Conservation (phyloP, 2,888 invertebrate genomes). For the Amblyjoppa proteus region DNA sequence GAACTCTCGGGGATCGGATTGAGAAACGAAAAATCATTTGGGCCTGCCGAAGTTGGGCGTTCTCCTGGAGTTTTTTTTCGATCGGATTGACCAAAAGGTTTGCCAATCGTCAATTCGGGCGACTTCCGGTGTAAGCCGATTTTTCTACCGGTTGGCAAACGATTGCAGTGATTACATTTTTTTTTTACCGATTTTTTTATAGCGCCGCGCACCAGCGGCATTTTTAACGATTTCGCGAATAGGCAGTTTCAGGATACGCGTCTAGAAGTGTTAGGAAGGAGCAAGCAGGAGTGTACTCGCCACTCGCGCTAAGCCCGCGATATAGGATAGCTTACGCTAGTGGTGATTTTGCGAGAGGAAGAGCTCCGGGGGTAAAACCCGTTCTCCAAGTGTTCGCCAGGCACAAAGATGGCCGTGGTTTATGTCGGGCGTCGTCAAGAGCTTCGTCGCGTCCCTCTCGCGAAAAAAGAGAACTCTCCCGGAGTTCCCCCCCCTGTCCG, state of each 20-base stretch:
- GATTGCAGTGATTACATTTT: not conserved
- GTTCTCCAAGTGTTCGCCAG: constrained; percentile 57
- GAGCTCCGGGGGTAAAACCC: constrained; percentile 66
- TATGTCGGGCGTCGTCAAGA: constrained; percentile 64
- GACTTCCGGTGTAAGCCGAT: not conserved
- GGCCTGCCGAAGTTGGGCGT: not conserved
- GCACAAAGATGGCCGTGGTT: constrained; percentile 71
- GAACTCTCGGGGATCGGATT: not conserved
- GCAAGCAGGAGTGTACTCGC: constrained; percentile 50
- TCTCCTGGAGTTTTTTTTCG: not conserved
- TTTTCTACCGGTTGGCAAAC: not conserved
- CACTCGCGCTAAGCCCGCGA: constrained; percentile 22
- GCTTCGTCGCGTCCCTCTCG: constrained; percentile 32
- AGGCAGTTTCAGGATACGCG: not conserved
- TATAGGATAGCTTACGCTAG: constrained; percentile 49
- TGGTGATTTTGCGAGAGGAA: constrained; percentile 59
- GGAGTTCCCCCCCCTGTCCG: not conserved
- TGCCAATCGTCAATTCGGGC: not conserved
- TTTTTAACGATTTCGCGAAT: not conserved
- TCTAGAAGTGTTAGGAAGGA: not conserved
- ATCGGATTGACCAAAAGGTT: not conserved
- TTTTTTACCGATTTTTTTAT: not conserved
- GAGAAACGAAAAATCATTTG: not conserved
- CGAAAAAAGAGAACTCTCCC: constrained; percentile 25
- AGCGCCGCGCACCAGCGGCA: not conserved